Percentiles rank a stretch among this genome's conserved stretches.
These are phyloP conservation scores for Nemurella pictetii DNA, from an alignment of 2,888 invertebrate genomes.

Conservation along the genomic window DNA sequence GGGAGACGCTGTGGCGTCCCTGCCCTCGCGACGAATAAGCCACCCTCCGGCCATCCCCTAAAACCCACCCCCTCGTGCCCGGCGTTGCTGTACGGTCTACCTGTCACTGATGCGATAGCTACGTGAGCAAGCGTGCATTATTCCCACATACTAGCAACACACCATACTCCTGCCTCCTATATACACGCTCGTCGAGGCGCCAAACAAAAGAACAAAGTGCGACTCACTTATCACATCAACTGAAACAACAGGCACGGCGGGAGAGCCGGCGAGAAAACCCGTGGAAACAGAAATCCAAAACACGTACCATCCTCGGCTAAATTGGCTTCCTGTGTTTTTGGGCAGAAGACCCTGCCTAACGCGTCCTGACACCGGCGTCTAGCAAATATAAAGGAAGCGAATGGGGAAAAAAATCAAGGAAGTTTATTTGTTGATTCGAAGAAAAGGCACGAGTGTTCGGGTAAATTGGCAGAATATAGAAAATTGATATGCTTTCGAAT, in stretches of 20 bases:
- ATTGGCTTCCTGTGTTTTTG: slow-evolving; percentile 39
- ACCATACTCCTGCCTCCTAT: neutral
- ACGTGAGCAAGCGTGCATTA: neutral
- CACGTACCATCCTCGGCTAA: slow-evolving; percentile 33
- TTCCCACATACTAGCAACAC: neutral
- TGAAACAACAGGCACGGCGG: slow-evolving; percentile 16
- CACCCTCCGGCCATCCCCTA: too few species aligned
- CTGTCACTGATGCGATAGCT: slow-evolving; percentile 17
- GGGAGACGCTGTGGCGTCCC: slow-evolving; percentile 14
- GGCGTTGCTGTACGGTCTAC: neutral
- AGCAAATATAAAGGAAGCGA: neutral
- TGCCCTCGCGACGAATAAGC: too few species aligned
- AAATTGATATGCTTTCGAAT: neutral
- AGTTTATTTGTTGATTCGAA: slow-evolving; percentile 2
- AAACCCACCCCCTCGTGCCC: neutral
- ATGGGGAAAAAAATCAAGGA: neutral
- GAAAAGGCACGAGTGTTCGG: neutral
- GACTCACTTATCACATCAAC: slow-evolving; percentile 33
- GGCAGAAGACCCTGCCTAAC: slow-evolving; percentile 26
- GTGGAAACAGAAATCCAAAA: slow-evolving; percentile 34
- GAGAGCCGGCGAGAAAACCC: neutral
- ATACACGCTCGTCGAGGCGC: neutral
- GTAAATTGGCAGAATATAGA: neutral
- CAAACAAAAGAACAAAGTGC: slow-evolving; percentile 19
- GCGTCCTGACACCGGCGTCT: neutral